A percentile compares a stretch with the other conserved stretches of the same genome.
phyloP scores from a whole-genome alignment of 2,113 vertebrate species.

The Colistium nudipinnis region DNA sequence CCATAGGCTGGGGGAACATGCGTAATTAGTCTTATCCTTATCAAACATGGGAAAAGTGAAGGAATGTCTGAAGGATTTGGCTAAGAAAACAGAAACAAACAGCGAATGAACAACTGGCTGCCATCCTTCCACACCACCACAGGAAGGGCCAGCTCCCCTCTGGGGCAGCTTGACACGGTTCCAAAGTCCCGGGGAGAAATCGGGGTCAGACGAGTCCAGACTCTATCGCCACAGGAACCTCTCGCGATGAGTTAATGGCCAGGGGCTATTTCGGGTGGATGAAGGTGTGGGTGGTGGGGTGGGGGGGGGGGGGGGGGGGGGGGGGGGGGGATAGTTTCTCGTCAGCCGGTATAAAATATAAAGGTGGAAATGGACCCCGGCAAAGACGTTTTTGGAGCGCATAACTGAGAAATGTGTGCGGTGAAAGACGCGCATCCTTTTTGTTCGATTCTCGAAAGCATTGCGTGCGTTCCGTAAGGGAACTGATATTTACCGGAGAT shows the following conservation, averaged over 20 bases:
- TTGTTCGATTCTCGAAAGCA: not conserved
- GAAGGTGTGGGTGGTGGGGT: no score
- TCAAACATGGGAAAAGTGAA: constrained; percentile 16
- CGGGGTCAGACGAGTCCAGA: constrained; percentile 49
- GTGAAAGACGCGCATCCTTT: not conserved
- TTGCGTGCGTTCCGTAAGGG: not conserved
- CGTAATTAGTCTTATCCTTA: constrained; percentile 21
- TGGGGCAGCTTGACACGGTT: constrained; percentile 42
- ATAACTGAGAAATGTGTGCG: not conserved
- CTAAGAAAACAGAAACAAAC: constrained; percentile 48
- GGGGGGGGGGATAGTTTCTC: constrained; percentile 29
- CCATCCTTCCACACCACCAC: not conserved
- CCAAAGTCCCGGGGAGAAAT: constrained; percentile 41
- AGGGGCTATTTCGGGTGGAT: constrained; percentile 41
- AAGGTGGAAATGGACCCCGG: constrained; percentile 4
- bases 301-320: constrained; percentile 36
- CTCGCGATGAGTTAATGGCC: constrained; percentile 34
- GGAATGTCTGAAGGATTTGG: constrained; percentile 44
- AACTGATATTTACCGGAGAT: not conserved
- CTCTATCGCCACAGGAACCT: constrained; percentile 31
- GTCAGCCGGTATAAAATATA: constrained; percentile 32
- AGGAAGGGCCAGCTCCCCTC: constrained; percentile 26
- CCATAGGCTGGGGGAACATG: not conserved
- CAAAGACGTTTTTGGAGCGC: constrained; percentile 2
- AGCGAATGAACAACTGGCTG: constrained; percentile 4